phyloP scores from a whole-genome alignment of 2,888 invertebrate species.

The Drosophila paracracens region DNA sequence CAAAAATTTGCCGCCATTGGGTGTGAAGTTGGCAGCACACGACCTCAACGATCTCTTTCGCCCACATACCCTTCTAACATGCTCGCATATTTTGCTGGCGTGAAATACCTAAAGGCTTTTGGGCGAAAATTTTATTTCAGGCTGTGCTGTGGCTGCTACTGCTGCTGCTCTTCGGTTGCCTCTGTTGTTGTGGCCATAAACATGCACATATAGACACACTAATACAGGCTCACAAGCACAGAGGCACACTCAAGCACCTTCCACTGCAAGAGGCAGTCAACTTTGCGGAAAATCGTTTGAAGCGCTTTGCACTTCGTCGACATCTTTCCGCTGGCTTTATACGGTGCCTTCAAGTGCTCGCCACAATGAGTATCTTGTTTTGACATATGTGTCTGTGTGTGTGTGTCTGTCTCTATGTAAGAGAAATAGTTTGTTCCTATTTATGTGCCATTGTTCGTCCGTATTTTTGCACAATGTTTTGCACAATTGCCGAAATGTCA shows the following conservation, averaged over 20 bases:
- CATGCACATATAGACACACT: conserved; percentile 51
- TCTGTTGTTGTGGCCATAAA: conserved; percentile 70
- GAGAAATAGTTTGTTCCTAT: conserved; percentile 6
- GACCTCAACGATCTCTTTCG: conserved; percentile 40
- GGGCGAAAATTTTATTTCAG: conserved; percentile 74
- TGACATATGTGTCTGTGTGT: conserved; percentile 9
- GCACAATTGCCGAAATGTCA: conserved; percentile 65
- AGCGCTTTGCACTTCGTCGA: conserved; percentile 80
- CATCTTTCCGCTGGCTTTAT: conserved; percentile 69
- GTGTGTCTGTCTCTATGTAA: conserved; percentile 9
- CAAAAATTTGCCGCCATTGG: conserved; percentile 80
- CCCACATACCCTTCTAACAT: conserved; percentile 53
- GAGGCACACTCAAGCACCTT: conserved; percentile 68
- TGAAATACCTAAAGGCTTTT: conserved; percentile 81
- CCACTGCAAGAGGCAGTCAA: conserved; percentile 79
- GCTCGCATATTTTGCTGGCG: conserved; percentile 74
- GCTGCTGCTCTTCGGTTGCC: conserved; percentile 38
- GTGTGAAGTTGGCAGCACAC: conserved; percentile 76
- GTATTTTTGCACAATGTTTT: conserved; percentile 53
- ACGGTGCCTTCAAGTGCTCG: conserved; percentile 50
- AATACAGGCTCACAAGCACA: conserved; percentile 42
- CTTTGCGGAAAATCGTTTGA: conserved; percentile 81
- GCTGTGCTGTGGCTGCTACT: conserved; percentile 41
- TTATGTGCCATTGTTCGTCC: conserved; percentile 19
- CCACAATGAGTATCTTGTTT: conserved; percentile 21